A percentile compares a stretch with the other conserved stretches of the same genome.
Evolutionary conservation across 2,113 vertebrate genomes (phyloP).

Genomic region (Clarias macrocephalus): DNA sequence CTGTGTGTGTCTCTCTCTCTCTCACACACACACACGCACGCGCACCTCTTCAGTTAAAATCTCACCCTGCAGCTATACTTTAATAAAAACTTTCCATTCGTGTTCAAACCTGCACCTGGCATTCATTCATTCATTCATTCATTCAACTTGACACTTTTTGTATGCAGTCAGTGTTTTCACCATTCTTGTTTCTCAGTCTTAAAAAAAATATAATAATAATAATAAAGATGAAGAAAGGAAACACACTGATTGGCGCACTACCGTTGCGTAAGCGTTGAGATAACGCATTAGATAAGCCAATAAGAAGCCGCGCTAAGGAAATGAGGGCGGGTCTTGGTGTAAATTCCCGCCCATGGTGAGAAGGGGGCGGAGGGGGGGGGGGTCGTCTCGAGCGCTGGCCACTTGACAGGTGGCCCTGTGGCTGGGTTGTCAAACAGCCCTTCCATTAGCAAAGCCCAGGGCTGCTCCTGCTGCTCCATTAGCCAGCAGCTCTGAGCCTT

Average conservation of each 20-base stretch:
- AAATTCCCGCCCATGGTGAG: not conserved
- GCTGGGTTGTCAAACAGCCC: constrained; percentile 30
- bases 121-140: not conserved
- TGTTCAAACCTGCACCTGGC: not conserved
- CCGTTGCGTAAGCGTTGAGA: not conserved
- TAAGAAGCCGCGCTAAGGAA: not conserved
- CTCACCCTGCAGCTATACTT: not conserved
- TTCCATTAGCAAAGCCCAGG: constrained; percentile 17
- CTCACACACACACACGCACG: not conserved
- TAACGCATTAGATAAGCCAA: not conserved
- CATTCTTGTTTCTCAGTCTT: not conserved
- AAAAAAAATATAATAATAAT: not conserved
- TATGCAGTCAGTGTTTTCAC: not conserved
- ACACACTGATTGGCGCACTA: not conserved
- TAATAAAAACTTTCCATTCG: not conserved
- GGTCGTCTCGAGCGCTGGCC: not conserved
- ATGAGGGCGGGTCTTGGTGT: not conserved
- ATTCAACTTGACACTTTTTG: too few relatives aligned
- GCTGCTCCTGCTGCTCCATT: constrained; percentile 14
- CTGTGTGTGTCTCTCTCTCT: not conserved
- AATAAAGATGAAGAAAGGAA: not conserved
- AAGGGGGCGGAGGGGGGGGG: too few relatives aligned
- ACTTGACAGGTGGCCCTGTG: constrained; percentile 44
- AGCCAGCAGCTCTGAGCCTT: constrained; percentile 20
- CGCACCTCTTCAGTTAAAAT: not conserved